Evolutionary conservation across 1,140 invertebrate genomes (phyloP).

Genomic region (Panagrolaimus sp.): DNA sequence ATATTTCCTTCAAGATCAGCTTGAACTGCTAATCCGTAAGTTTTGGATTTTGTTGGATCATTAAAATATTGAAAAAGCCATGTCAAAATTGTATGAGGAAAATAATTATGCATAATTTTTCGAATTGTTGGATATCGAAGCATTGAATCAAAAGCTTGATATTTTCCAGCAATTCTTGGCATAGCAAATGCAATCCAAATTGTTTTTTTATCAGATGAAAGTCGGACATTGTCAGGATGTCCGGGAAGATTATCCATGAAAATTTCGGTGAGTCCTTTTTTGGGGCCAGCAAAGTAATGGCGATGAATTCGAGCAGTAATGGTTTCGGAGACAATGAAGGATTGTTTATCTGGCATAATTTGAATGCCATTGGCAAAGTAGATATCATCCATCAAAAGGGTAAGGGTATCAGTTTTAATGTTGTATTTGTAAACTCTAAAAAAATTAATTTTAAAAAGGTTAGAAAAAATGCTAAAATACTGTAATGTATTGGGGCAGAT

Average conservation of each 20-base stretch:
- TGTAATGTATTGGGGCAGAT: no score
- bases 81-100: background rate
- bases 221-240: conserved; percentile 60
- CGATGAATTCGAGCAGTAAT: background rate
- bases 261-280: conserved; percentile 46
- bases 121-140: background rate
- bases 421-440: conserved; percentile 10
- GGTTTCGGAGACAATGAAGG: background rate
- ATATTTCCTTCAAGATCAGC: background rate
- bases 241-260: conserved; percentile 60
- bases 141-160: background rate
- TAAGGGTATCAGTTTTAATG: background rate
- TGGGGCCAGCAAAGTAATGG: conserved; percentile 40
- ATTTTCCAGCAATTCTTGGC: background rate
- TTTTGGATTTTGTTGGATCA: background rate
- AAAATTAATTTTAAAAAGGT: background rate
- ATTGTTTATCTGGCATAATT: background rate
- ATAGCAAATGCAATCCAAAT: background rate
- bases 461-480: no score
- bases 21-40: background rate
- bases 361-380: conserved; percentile 4
- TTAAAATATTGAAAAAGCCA: no score
- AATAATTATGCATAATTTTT: background rate
- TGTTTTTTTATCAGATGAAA: background rate
- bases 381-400: background rate